These are phyloP conservation scores for Hydrolagus colliei DNA, from an alignment of 2,797 vertebrate genomes.

Conservation along the genomic window DNA sequence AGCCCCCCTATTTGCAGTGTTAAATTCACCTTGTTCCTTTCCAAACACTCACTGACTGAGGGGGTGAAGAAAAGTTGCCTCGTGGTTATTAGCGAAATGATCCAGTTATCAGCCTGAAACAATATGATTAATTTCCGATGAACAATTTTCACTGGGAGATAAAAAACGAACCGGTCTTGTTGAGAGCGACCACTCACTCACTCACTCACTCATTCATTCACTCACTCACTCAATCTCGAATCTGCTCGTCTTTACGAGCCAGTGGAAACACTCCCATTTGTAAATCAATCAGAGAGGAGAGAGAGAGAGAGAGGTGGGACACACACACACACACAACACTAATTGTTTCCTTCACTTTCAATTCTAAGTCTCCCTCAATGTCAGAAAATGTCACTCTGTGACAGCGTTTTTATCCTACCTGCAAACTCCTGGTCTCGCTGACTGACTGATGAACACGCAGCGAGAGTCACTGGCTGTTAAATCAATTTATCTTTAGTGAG, in stretches of 20 bases:
- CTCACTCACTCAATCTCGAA: not conserved
- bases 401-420: not conserved
- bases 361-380: not conserved
- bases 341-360: not conserved
- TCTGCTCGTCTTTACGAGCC: constrained; percentile 1
- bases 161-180: not conserved
- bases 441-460: not conserved
- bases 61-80: not conserved
- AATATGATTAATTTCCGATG: constrained; percentile 14
- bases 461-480: not conserved
- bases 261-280: not conserved
- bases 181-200: not conserved
- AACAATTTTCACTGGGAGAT: not conserved
- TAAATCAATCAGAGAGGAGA: not conserved
- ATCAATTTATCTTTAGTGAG: not conserved
- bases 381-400: no score
- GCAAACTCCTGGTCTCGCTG: not conserved
- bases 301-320: no score
- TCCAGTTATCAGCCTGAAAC: not conserved
- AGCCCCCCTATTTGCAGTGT: no score
- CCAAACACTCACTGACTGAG: no score
- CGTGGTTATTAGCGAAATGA: not conserved
- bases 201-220: no score
- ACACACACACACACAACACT: not conserved
- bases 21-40: no score